Percentiles rank a stretch among this genome's conserved stretches.
phyloP scores from a whole-genome alignment of 2,113 vertebrate genomes.

The Periophthalmodon schlosseri region DNA sequence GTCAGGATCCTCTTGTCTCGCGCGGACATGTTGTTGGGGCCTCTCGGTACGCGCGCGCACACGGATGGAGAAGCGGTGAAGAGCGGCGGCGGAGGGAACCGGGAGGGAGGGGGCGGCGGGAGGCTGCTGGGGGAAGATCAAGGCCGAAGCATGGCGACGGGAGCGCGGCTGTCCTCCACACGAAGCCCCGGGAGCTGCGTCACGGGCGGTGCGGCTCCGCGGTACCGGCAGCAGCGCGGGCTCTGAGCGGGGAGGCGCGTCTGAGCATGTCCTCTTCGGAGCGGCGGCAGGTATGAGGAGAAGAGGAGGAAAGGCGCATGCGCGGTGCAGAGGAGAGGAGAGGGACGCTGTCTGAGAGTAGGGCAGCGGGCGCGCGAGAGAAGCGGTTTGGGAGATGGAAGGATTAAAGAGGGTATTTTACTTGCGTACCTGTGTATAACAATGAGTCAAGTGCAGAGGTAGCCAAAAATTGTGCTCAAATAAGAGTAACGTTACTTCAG shows the following conservation, averaged over 20 bases:
- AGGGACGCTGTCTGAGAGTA: not conserved
- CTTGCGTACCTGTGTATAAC: no score
- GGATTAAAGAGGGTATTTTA: no score
- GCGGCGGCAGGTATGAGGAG: conserved; percentile 32
- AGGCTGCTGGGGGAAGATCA: conserved; percentile 46
- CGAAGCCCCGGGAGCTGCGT: conserved; percentile 1
- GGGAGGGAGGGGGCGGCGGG: conserved; percentile 20
- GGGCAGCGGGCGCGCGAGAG: not conserved
- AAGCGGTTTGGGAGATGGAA: no score
- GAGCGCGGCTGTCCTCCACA: not conserved
- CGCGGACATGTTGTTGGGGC: conserved; percentile 84
- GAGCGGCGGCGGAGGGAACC: conserved; percentile 1
- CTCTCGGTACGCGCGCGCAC: conserved; percentile 36
- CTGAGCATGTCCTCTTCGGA: conserved; percentile 12
- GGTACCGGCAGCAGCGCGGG: not conserved
- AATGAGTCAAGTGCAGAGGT: no score
- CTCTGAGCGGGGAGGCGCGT: conserved; percentile 7
- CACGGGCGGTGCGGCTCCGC: not conserved
- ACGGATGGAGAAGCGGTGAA: conserved; percentile 24
- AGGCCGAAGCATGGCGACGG: conserved; percentile 51
- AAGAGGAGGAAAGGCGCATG: conserved; percentile 39
- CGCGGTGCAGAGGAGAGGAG: conserved; percentile 39
- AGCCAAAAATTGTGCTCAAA: no score
- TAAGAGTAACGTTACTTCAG: no score
- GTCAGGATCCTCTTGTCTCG: conserved; percentile 85